A percentile compares a stretch with the other conserved stretches of the same genome.
phyloP scores from a whole-genome alignment of 2,888 invertebrate species.

The Dyspetes luteomarginatus region DNA sequence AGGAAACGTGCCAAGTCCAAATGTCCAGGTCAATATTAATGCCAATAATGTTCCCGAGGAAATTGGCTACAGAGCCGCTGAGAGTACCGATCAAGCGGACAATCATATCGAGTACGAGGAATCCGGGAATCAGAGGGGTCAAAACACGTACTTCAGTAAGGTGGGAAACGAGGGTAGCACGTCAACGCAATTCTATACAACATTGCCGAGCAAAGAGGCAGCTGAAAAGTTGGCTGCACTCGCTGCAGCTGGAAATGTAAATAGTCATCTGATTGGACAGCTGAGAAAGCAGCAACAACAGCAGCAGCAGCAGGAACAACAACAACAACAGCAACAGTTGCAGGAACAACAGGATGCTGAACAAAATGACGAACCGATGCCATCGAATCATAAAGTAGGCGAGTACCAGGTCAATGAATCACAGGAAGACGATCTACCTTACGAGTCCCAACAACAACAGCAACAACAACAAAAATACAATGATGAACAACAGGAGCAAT shows the following conservation, averaged over 20 bases:
- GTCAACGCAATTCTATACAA: slow-evolving; percentile 84
- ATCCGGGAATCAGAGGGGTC: slow-evolving; percentile 66
- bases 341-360: slow-evolving; percentile 67
- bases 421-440: slow-evolving; percentile 74
- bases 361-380: slow-evolving; percentile 72
- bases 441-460: slow-evolving; percentile 76
- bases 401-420: slow-evolving; percentile 72
- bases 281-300: slow-evolving; percentile 73
- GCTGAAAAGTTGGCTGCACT: slow-evolving; percentile 86
- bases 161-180: slow-evolving; percentile 78
- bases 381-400: slow-evolving; percentile 77
- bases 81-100: slow-evolving; percentile 72
- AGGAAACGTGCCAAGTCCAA: slow-evolving; percentile 50
- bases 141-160: slow-evolving; percentile 84
- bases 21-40: background rate
- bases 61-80: slow-evolving; percentile 63
- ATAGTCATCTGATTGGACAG: slow-evolving; percentile 79
- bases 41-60: slow-evolving; percentile 63
- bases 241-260: slow-evolving; percentile 85
- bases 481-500: slow-evolving; percentile 79
- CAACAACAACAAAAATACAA: slow-evolving; percentile 73
- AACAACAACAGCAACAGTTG: slow-evolving; percentile 73
- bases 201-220: slow-evolving; percentile 87
- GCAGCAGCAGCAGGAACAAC: slow-evolving; percentile 71
- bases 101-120: slow-evolving; percentile 79